A percentile compares a stretch with the other conserved stretches of the same genome.
Evolutionary conservation across 2,888 invertebrate species (phyloP).

Genomic region (Heliconius cydno): DNA sequence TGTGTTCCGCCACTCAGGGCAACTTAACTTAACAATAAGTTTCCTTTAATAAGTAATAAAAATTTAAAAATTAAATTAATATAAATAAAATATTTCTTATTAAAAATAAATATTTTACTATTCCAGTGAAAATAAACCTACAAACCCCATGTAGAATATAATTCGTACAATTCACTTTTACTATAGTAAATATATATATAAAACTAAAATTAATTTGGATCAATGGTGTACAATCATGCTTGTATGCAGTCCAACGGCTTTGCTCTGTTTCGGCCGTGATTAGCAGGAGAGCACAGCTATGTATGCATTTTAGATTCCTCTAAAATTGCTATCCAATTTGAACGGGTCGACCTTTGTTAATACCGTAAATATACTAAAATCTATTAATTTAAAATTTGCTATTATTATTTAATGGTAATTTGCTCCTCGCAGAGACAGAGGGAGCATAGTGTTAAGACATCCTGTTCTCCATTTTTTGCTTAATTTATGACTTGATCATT

Average conservation of each 20-base stretch:
- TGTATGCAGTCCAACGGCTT: background rate
- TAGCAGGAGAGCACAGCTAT: conserved; percentile 37
- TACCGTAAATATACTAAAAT: background rate
- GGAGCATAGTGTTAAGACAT: background rate
- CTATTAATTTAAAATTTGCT: background rate
- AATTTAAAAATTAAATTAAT: no score
- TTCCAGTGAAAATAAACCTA: no score
- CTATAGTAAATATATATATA: no score
- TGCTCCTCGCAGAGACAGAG: background rate
- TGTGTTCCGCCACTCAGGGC: no score
- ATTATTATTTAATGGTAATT: background rate
- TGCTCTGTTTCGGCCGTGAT: conserved; percentile 32
- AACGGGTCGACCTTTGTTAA: background rate
- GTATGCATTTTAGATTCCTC: conserved; percentile 45
- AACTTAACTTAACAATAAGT: no score
- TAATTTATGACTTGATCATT: background rate
- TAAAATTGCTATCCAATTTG: conserved; percentile 38
- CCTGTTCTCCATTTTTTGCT: background rate
- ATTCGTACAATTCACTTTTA: no score
- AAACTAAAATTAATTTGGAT: background rate
- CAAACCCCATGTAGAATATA: no score
- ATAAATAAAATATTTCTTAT: no score
- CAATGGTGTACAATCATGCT: background rate
- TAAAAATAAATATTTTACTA: no score
- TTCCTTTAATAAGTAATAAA: no score